These are phyloP conservation scores for Zygothrica quintamaculata DNA, from an alignment of 2,888 invertebrate genomes.

Conservation along the genomic window DNA sequence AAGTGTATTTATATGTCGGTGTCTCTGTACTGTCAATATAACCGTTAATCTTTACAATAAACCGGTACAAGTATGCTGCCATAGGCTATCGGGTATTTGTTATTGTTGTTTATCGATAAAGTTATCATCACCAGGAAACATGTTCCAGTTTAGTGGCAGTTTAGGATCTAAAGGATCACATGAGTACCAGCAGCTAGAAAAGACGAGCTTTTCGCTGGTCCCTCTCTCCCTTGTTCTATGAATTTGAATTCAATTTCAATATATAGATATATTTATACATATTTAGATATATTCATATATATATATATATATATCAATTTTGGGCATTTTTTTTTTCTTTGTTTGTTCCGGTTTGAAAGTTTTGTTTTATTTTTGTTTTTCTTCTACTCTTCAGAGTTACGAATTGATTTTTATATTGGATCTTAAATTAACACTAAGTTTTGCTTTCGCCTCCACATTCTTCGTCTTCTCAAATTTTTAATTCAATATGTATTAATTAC, in stretches of 20 bases:
- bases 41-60: slow-evolving; percentile 1
- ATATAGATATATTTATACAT: no score
- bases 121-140: slow-evolving; percentile 43
- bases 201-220: no score
- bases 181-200: no score
- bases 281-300: no score
- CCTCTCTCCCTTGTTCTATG: no score
- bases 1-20: slow-evolving; percentile 34
- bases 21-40: slow-evolving; percentile 15
- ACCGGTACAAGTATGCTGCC: slow-evolving; percentile 16
- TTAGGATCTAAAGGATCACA: slow-evolving; percentile 19
- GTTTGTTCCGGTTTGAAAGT: slow-evolving; percentile 10
- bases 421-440: slow-evolving; percentile 68
- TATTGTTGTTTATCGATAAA: slow-evolving; percentile 2
- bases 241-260: slow-evolving; percentile 6
- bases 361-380: slow-evolving; percentile 14
- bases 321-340: slow-evolving; percentile 47
- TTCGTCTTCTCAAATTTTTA: slow-evolving; percentile 46
- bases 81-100: slow-evolving; percentile 13
- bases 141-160: slow-evolving; percentile 30
- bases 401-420: slow-evolving; percentile 40
- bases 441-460: slow-evolving; percentile 22
- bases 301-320: slow-evolving; percentile 4
- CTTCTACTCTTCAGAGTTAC: slow-evolving; percentile 38
- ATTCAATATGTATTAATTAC: slow-evolving; percentile 78